These are phyloP conservation scores for Anthopleura xanthogrammica DNA, from an alignment of 92 coral and sea anemone species.

Conservation along the genomic window DNA sequence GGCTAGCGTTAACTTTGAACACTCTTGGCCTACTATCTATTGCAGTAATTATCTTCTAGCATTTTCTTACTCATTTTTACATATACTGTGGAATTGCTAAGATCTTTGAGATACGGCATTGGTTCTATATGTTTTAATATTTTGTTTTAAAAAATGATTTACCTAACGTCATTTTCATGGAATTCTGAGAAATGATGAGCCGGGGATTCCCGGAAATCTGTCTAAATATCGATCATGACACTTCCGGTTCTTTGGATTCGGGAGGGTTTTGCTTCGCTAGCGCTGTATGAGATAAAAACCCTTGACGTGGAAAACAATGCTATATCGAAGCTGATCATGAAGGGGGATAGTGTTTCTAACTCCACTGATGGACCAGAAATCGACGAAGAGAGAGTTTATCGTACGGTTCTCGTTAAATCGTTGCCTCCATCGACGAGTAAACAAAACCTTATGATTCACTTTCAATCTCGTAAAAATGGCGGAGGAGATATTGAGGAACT, in stretches of 20 bases:
- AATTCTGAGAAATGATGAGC: not conserved
- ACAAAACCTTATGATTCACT: slow-evolving; percentile 20
- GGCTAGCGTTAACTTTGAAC: too few species aligned
- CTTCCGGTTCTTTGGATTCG: not conserved
- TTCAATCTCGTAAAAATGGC: slow-evolving; percentile 34
- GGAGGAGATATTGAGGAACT: slow-evolving; percentile 32
- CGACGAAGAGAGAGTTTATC: slow-evolving; percentile 4
- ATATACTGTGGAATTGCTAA: not conserved
- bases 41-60: too few species aligned
- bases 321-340: not conserved
- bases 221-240: not conserved
- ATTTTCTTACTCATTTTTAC: too few species aligned
- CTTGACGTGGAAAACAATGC: not conserved
- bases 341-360: not conserved
- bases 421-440: slow-evolving; percentile 4
- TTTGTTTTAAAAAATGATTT: not conserved
- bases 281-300: not conserved
- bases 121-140: not conserved
- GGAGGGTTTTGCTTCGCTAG: not conserved
- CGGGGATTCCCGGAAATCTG: slow-evolving; percentile 16
- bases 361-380: not conserved
- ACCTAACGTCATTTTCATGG: not conserved
- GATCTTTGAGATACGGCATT: not conserved
- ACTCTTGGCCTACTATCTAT: too few species aligned
- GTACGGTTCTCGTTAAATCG: slow-evolving; percentile 18